These are phyloP conservation scores for Lysandra bellargus DNA, from an alignment of 2,888 invertebrate genomes.

Conservation along the genomic window DNA sequence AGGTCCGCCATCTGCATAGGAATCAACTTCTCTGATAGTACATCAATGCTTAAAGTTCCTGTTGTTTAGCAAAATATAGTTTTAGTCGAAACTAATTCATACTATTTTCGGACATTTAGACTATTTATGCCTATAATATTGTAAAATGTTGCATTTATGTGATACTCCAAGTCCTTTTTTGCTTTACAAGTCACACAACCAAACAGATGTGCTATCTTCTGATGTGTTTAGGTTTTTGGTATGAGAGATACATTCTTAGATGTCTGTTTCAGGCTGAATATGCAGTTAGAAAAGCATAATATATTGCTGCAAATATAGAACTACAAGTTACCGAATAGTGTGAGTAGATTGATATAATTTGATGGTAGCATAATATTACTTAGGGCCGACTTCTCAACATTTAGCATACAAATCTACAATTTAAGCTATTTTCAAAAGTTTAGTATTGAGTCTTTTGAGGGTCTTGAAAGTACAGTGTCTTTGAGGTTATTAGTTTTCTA, in stretches of 20 bases:
- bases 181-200: no score
- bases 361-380: neutral
- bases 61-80: no score
- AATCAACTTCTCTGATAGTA: no score
- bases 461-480: neutral
- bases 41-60: no score
- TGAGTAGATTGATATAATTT: neutral
- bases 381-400: neutral
- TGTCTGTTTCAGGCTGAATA: slow-evolving; percentile 21
- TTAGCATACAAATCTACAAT: neutral
- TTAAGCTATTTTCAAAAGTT: neutral
- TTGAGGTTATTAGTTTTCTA: neutral
- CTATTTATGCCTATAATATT: no score
- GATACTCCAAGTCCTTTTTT: no score
- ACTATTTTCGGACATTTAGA: no score
- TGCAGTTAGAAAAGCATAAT: slow-evolving; percentile 3
- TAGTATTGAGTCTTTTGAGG: neutral
- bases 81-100: no score
- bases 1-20: no score
- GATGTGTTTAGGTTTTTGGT: neutral
- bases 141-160: no score
- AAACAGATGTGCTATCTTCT: no score
- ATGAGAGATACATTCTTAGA: neutral
- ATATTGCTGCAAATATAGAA: neutral
- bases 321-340: slow-evolving; percentile 9